Evolutionary conservation across 2,113 vertebrate genomes (phyloP), one percentile per base, ranked within the genome.

Genomic region (Oryzias curvinotus): DNA sequence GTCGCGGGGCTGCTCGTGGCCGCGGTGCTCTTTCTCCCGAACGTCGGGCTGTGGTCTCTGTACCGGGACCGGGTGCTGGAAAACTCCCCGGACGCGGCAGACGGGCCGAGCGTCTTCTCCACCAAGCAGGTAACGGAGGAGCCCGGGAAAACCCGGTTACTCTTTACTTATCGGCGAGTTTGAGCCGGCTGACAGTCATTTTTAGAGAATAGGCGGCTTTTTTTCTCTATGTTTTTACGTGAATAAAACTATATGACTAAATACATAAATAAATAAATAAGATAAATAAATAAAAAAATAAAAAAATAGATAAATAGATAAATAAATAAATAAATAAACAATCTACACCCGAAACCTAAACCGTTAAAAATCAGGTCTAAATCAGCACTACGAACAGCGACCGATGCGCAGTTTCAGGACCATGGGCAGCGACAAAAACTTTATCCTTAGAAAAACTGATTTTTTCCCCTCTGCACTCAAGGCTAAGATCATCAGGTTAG

Each of bases 31-130:
- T 94, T 96, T 77, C 80, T 96, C 18, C 95, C 95, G 15, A 96
- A 96, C 90, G 94, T 96, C 74, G 96, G 96, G 53, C 89, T 96
- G 44, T 98, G 96, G 96, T 93, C 95, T 26, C 80, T 96, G 47
- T 95, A 95, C 91, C 86, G 93, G 57, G 96, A 96, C 84, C 88
- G 93, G 72, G 90, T 94, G 71, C 90, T 93, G 73, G 94, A 95
- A 85, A 90, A 87, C 90, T 89, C 89, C 28, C 85, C 90, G 2
- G 87, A 87, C 30, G 30, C 52, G 0, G 72, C 28, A 58, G 60
- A 90, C 60, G 85, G 79, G 46, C 68, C 87, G 54, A 77, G 83
- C 42, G 86, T 73, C 15, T 16, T 78, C 3, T 78, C 51, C 14
- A 75, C 70, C 1, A 44, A 82, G 21, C 91, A 92, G 93, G 93